Evolutionary conservation across 2,797 vertebrate genomes (phyloP).

Genomic region (Rachycentron canadum): DNA sequence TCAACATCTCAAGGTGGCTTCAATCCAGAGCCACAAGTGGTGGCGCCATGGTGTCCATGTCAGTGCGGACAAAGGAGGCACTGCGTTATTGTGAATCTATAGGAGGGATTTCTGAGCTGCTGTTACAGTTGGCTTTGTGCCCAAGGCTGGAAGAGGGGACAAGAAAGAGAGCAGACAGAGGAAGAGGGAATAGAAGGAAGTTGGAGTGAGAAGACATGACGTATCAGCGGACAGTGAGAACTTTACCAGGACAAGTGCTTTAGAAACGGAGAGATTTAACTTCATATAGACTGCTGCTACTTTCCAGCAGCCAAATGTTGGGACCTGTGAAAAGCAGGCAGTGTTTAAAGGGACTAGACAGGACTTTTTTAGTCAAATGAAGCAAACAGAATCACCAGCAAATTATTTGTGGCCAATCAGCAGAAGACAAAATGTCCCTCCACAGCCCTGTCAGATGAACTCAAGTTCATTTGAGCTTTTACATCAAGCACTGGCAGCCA

Average conservation of each 20-base stretch:
- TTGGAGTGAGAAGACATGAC: slow-evolving; percentile 60
- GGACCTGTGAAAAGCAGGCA: background rate
- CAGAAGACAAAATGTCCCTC: background rate
- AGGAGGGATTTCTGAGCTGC: slow-evolving; percentile 60
- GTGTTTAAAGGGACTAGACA: background rate
- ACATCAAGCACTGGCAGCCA: background rate
- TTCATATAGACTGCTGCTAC: slow-evolving; percentile 22
- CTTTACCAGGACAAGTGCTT: slow-evolving; percentile 33
- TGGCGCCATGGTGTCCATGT: slow-evolving; percentile 44
- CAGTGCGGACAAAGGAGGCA: slow-evolving; percentile 62
- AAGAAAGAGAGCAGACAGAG: slow-evolving; percentile 52
- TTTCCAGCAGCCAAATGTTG: slow-evolving; percentile 9
- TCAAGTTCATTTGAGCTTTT: background rate
- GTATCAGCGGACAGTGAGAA: slow-evolving; percentile 53
- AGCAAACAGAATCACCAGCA: background rate
- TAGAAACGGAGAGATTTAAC: slow-evolving; percentile 32
- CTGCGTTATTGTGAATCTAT: slow-evolving; percentile 53
- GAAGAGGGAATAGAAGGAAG: slow-evolving; percentile 57
- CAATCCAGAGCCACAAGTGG: slow-evolving; percentile 16
- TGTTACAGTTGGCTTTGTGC: slow-evolving; percentile 61
- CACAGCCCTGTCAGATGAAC: background rate
- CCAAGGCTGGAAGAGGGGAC: slow-evolving; percentile 21
- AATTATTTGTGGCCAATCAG: background rate
- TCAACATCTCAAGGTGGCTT: slow-evolving; percentile 26
- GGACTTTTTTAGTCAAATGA: background rate